Conservation (phyloP, 1,140 invertebrate genomes). For the Solen grandis region DNA sequence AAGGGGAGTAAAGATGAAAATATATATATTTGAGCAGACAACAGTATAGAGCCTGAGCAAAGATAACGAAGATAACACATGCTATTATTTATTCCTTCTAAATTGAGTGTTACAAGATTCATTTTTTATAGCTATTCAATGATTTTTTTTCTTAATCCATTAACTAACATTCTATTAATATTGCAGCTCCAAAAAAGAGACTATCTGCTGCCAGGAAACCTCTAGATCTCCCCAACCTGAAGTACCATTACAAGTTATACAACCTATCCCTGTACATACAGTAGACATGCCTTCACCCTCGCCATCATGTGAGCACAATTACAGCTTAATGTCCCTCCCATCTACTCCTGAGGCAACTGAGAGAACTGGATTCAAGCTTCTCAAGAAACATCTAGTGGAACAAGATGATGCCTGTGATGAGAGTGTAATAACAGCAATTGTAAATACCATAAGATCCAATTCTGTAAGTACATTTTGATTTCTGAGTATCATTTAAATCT, state of each 20-base stretch:
- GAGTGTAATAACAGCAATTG: constrained; percentile 13
- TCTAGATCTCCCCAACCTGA: constrained; percentile 19
- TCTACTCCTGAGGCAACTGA: constrained; percentile 1
- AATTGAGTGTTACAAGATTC: too few species aligned
- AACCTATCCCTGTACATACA: background rate
- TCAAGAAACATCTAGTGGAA: constrained; percentile 7
- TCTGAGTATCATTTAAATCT: constrained; percentile 10
- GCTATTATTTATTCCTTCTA: too few species aligned
- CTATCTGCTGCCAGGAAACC: constrained; percentile 1
- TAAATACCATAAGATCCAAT: constrained; percentile 19
- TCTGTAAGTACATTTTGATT: constrained; percentile 18
- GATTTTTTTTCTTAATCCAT: too few species aligned
- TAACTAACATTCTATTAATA: too few species aligned
- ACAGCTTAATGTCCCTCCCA: constrained; percentile 11
- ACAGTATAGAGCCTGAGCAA: too few species aligned
- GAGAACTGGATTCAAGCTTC: constrained; percentile 11
- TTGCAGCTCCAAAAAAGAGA: constrained; percentile 12
- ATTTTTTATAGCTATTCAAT: too few species aligned
- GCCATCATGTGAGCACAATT: constrained; percentile 16
- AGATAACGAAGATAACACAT: too few species aligned
- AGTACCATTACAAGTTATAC: too few species aligned
- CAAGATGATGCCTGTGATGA: constrained; percentile 11
- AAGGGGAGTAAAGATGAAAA: too few species aligned
- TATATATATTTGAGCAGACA: constrained; percentile 19
- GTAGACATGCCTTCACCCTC: constrained; percentile 19